Evolutionary conservation across 2,888 invertebrate genomes (phyloP), one percentile per base, ranked within the genome.

Genomic region (Eupithecia centaureata): DNA sequence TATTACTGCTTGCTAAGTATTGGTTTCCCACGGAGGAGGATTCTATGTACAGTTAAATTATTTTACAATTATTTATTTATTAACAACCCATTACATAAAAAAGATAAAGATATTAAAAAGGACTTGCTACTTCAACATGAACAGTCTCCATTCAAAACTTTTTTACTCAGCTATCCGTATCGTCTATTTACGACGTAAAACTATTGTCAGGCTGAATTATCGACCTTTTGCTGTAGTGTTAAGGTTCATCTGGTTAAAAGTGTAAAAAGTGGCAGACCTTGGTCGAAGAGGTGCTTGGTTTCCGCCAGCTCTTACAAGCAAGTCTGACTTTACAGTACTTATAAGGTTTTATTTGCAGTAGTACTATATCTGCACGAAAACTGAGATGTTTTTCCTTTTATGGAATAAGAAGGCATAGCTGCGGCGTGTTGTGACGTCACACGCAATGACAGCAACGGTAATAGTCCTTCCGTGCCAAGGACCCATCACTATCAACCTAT

Each of bases 201-300:
- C 15, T 52, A 15, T 27, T 27, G 52, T 27, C 15, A 1, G 10
- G 52, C 27, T 25, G 27, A 15, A 52, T 15, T 7, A 52, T 52
- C 27, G 15, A 52, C 52, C 27, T 52, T 52, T 27, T 52, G 27
- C 27, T 52, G 27, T 27, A 27, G 52, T 27, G 15, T 15, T 52
- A 52, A 27, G 22, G 27, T 33, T 35, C 25, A 28, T 22, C 33
- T 10, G 25, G 5, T 51, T 12, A 28, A 18, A 13, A 28, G 42
- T 61, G 58, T 56, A 47, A 63, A 59, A 38, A 62, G 52, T 33
- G 25, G 51, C 61, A 63, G 63, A 64, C 67, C 67, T 70, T 67
- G 67, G 61, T 42, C 56, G 8, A 59, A 70, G 62, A 61, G 59
- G 70, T 67, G 67, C 70, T 70, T 70, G 62, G 70, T 59, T 65